phyloP scores from a whole-genome alignment of 2,797 vertebrate genomes.

The Eupleurogrammus muticus region DNA sequence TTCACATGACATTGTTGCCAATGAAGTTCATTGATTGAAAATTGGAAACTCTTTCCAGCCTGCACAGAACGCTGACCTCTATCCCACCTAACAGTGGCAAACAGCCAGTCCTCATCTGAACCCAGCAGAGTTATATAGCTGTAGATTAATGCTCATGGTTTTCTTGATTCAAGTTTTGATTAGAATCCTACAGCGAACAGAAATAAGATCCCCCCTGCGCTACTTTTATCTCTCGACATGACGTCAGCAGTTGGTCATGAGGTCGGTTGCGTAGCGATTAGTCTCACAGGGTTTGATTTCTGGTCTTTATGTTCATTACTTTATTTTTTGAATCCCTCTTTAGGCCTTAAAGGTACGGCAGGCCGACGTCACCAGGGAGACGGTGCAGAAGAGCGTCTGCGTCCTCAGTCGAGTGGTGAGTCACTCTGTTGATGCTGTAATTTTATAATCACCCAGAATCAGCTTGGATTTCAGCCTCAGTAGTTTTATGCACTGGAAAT shows the following conservation, averaged over 20 bases:
- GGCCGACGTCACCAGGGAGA: constrained; percentile 97
- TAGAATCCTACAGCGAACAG: not conserved
- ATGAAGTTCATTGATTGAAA: no score
- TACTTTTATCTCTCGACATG: not conserved
- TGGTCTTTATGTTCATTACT: not conserved
- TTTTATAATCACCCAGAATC: not conserved
- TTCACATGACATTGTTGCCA: no score
- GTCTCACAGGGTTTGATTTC: not conserved
- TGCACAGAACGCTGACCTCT: no score
- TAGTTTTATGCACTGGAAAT: not conserved
- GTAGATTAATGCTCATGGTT: not conserved
- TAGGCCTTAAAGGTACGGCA: constrained; percentile 95
- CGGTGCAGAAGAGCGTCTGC: constrained; percentile 98
- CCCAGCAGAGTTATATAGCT: not conserved
- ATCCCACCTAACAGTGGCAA: no score
- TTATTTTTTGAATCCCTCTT: not conserved
- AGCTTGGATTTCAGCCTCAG: not conserved
- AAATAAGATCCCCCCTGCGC: not conserved
- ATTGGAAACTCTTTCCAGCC: no score
- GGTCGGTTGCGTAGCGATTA: not conserved
- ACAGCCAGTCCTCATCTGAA: no score
- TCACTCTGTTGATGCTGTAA: not conserved
- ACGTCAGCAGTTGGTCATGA: constrained; percentile 2
- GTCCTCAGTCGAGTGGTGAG: constrained; percentile 98
- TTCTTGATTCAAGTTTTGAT: constrained; percentile 2